These are phyloP conservation scores for Drosophila malerkotliana DNA, from an alignment of 1,140 invertebrate genomes.

Conservation along the genomic window DNA sequence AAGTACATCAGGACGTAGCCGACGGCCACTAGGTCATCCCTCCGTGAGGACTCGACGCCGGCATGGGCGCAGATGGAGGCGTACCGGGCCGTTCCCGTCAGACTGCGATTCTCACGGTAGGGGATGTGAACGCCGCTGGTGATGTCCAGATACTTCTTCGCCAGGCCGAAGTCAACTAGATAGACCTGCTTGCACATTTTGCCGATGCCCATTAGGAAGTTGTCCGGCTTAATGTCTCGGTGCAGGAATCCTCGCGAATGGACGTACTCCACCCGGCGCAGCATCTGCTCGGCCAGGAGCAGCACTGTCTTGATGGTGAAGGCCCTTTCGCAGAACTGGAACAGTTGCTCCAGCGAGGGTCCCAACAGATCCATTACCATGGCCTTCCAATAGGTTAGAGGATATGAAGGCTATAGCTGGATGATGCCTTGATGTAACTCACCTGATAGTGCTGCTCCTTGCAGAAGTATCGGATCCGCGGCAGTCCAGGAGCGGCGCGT, in stretches of 20 bases:
- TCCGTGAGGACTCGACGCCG: slow-evolving; percentile 93
- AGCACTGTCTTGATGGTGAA: slow-evolving; percentile 99
- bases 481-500: slow-evolving; percentile 95
- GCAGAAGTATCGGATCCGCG: slow-evolving; percentile 95
- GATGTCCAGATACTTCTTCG: slow-evolving; percentile 96
- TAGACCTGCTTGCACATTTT: slow-evolving; percentile 96
- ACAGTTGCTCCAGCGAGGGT: slow-evolving; percentile 97
- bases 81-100: slow-evolving; percentile 97
- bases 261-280: slow-evolving; percentile 94
- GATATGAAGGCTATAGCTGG: background rate
- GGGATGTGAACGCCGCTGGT: slow-evolving; percentile 94
- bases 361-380: slow-evolving; percentile 98
- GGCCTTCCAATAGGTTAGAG: slow-evolving; percentile 87
- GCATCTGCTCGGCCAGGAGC: slow-evolving; percentile 97
- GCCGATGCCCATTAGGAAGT: slow-evolving; percentile 98
- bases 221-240: slow-evolving; percentile 97
- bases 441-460: slow-evolving; percentile 91
- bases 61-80: slow-evolving; percentile 98
- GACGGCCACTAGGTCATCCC: slow-evolving; percentile 97
- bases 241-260: slow-evolving; percentile 98
- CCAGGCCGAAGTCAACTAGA: slow-evolving; percentile 97
- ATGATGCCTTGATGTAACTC: background rate
- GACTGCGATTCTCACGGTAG: slow-evolving; percentile 97
- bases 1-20: slow-evolving; percentile 99
- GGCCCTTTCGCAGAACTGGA: slow-evolving; percentile 96